Conservation (phyloP, 2,113 vertebrate species). For the Oostethus manadensis region DNA sequence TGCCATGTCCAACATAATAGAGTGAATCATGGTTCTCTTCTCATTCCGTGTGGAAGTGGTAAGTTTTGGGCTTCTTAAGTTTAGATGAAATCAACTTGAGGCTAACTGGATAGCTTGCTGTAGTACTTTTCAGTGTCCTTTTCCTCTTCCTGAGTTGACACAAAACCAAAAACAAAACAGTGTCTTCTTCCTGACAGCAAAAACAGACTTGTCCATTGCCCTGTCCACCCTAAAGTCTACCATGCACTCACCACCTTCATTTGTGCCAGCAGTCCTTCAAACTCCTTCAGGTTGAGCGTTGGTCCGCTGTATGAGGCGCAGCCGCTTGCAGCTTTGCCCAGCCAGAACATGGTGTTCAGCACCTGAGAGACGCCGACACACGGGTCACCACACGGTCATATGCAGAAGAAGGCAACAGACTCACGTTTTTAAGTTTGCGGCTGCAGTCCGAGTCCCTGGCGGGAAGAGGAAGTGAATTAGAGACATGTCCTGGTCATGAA, state of each 20-base stretch:
- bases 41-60: no score
- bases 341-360: slow-evolving; percentile 95
- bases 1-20: no score
- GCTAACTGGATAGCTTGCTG: no score
- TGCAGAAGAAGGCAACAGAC: slow-evolving; percentile 38
- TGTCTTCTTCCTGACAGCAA: slow-evolving; percentile 42
- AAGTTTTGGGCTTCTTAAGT: no score
- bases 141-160: background rate
- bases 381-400: no score
- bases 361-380: slow-evolving; percentile 74
- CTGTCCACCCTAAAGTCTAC: background rate
- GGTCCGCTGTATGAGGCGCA: slow-evolving; percentile 83
- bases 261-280: slow-evolving; percentile 90
- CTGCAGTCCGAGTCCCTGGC: slow-evolving; percentile 81
- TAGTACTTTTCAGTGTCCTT: background rate
- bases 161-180: slow-evolving; percentile 61
- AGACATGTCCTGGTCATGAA: background rate
- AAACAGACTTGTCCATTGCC: slow-evolving; percentile 29
- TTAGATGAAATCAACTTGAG: no score
- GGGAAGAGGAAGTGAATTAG: slow-evolving; percentile 23
- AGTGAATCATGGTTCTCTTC: no score
- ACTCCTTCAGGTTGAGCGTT: slow-evolving; percentile 89
- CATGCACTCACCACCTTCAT: slow-evolving; percentile 83
- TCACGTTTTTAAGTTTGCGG: slow-evolving; percentile 95
- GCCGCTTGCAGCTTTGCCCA: slow-evolving; percentile 86